Evolutionary conservation across 2,113 vertebrate genomes (phyloP).

Genomic region (Phylloscopus trochiloides): DNA sequence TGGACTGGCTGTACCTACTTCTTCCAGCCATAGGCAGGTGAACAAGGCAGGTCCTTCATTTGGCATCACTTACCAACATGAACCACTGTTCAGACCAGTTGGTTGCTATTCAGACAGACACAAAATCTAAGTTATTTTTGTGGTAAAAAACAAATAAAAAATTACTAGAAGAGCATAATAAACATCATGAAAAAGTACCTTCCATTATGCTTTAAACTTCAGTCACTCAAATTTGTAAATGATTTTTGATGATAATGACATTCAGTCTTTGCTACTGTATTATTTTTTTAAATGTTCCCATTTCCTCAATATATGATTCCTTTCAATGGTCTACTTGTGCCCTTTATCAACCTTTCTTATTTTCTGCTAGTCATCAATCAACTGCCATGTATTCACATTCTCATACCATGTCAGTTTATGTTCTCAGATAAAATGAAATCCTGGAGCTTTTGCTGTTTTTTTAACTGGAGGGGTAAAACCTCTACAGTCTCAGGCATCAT

Average conservation of each 20-base stretch:
- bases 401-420: background rate
- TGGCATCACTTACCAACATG: background rate
- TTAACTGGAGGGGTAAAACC: background rate
- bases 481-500: background rate
- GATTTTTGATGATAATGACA: background rate
- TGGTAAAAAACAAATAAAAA: background rate
- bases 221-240: background rate
- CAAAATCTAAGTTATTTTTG: background rate
- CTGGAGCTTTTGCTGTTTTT: background rate
- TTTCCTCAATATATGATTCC: background rate
- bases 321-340: background rate
- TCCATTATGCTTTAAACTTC: background rate
- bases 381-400: background rate
- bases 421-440: background rate
- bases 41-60: background rate
- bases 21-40: background rate
- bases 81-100: background rate
- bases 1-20: background rate
- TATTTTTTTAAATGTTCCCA: background rate
- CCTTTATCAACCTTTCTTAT: background rate
- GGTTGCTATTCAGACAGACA: background rate
- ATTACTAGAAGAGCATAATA: background rate
- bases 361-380: background rate
- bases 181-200: background rate
- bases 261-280: background rate